These are phyloP conservation scores for Tuberolachnus salignus DNA, from an alignment of 2,888 invertebrate genomes.

Conservation along the genomic window DNA sequence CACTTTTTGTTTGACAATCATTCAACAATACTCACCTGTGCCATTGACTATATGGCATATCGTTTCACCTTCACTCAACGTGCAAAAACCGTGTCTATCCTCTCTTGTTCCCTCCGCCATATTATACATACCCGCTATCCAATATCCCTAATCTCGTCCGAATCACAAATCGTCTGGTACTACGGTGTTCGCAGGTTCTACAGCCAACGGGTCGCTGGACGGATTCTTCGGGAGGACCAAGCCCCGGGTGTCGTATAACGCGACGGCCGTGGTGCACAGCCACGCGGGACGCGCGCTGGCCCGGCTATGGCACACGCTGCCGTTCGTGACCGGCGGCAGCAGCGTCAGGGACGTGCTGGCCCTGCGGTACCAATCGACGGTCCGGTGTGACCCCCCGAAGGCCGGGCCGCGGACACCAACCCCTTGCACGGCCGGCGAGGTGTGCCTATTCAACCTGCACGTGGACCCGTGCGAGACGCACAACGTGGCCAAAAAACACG, in stretches of 20 bases:
- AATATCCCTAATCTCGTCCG: too few relatives aligned
- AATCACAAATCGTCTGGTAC: too few relatives aligned
- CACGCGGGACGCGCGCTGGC: conserved; percentile 62
- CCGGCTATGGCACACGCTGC: conserved; percentile 57
- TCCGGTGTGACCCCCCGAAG: conserved; percentile 59
- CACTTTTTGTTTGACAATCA: too few relatives aligned
- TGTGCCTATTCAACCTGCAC: conserved; percentile 76
- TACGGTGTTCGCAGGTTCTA: conserved; percentile 58
- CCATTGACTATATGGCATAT: too few relatives aligned
- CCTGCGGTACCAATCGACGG: conserved; percentile 63
- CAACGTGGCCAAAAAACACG: conserved; percentile 66
- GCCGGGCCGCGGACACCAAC: conserved; percentile 38
- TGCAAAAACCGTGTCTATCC: too few relatives aligned
- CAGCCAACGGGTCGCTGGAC: conserved; percentile 62
- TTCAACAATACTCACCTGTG: too few relatives aligned
- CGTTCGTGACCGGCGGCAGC: conserved; percentile 60
- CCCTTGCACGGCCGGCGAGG: conserved; percentile 57
- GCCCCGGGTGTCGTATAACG: conserved; percentile 62
- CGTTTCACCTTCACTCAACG: too few relatives aligned
- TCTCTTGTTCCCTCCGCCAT: too few relatives aligned
- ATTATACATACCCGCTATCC: too few relatives aligned
- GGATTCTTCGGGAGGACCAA: conserved; percentile 63
- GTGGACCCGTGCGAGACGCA: conserved; percentile 81
- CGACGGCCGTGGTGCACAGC: conserved; percentile 63
- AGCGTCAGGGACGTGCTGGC: conserved; percentile 61